Base-by-base conservation (phyloP, 2,797 vertebrate genomes). In the Alcedo quadribrachys region DNA sequence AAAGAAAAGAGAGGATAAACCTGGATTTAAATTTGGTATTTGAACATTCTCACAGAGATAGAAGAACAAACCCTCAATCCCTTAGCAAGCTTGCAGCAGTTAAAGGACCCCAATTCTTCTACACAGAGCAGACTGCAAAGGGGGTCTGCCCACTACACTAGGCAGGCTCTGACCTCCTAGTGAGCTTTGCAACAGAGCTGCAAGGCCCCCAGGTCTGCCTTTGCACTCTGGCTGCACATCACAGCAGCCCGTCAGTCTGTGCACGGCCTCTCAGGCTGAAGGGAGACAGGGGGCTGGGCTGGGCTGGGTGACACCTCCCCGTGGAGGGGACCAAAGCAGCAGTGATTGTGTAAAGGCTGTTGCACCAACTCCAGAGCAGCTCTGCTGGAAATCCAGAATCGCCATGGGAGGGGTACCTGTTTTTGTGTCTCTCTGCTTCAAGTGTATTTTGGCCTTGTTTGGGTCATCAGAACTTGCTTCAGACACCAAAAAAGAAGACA, bases 1-100 rank as follows among this genome's bases (percentile, higher is more conserved):
- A 89, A 92, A 96, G 96, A 89, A 90, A 92, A 79, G 79, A 92
- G 88, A 90, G 66, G 92, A 83, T 95, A 94, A 96, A 89, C 87
- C 84, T 90, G 88, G 79, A 84, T 96, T 94, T 94, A 79, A 91
- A 85, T 84, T 73, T 1, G 8, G 65, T 53, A 60, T 93, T 89
- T 67, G 89, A 96, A 87, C 0, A 1, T 33, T 93, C 32, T 90
- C 42, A 53, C 79, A 77, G 79, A 92, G 84, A 32, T 3, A 66
- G 81, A 66, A 77, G 93, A 92, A 55, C 50, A 87, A 90, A 75
- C 63, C 40, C 13, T 42, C 4, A 1, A 30, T 78, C 46, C 68
- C 43, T 80, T 4, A 63, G 68, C 58, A 73, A 81, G 51, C 46
- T 30, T 54, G 63, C 55, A 55, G 85, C 46, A 25, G 61, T 6